Evolutionary conservation across 2,797 vertebrate genomes (phyloP).

Genomic region (Lepilemur septentrionalis): DNA sequence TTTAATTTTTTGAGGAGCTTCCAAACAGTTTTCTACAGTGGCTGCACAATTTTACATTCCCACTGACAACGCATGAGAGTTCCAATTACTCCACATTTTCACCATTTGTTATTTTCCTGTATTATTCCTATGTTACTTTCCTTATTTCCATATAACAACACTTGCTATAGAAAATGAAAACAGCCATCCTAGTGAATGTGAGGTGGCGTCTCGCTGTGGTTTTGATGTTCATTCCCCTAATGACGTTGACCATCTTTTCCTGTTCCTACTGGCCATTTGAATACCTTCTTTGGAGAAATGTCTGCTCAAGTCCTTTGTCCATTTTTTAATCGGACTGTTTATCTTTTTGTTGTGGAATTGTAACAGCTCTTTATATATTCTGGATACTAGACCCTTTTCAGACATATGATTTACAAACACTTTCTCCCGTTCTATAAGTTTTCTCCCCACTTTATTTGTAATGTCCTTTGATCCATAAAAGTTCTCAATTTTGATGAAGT

Average conservation of each 20-base stretch:
- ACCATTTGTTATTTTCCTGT: not conserved
- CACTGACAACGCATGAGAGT: not conserved
- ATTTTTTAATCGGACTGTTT: not conserved
- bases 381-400: not conserved
- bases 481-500: not conserved
- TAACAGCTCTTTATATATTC: not conserved
- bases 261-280: not conserved
- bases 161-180: not conserved
- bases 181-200: not conserved
- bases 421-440: not conserved
- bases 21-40: not conserved
- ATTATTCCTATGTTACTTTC: not conserved
- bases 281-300: not conserved
- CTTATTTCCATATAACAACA: not conserved
- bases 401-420: not conserved
- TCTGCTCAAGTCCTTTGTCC: not conserved
- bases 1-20: not conserved
- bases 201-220: not conserved
- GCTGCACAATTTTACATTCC: not conserved
- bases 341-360: not conserved
- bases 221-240: constrained; percentile 6
- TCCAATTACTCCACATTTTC: not conserved
- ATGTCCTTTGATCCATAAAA: not conserved
- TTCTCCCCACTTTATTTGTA: not conserved
- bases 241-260: not conserved